Conservation (phyloP, 2,888 invertebrate genomes). For the Bombyx huttoni region DNA sequence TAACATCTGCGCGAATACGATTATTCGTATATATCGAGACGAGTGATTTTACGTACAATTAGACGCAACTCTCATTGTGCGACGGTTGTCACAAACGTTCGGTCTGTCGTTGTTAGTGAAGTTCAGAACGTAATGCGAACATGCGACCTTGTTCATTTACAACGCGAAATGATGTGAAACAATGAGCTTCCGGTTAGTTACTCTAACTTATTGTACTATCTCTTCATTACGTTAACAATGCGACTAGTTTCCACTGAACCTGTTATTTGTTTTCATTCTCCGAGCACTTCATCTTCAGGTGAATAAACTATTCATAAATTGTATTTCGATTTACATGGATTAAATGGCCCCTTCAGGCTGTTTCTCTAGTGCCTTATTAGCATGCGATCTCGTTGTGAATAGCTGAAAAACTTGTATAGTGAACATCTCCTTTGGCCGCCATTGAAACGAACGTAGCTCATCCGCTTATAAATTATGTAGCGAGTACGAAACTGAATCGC, state of each 20-base stretch:
- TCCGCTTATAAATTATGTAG: conserved; percentile 49
- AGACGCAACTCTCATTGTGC: conserved; percentile 10
- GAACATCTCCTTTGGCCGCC: conserved; percentile 27
- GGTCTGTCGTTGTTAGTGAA: conserved; percentile 1
- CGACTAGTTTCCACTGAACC: too few relatives aligned
- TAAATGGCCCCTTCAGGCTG: not conserved
- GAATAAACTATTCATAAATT: not conserved
- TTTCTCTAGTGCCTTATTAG: conserved; percentile 35
- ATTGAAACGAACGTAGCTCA: conserved; percentile 43
- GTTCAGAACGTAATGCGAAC: conserved; percentile 2
- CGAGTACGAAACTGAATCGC: conserved; percentile 30
- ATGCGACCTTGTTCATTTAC: not conserved
- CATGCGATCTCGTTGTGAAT: conserved; percentile 43
- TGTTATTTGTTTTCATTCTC: not conserved
- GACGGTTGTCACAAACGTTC: conserved; percentile 4
- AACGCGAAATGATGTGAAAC: not conserved
- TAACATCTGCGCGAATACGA: conserved; percentile 9
- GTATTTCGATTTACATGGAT: not conserved
- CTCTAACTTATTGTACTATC: not conserved
- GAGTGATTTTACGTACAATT: conserved; percentile 27
- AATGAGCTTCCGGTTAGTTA: not conserved
- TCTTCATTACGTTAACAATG: not conserved
- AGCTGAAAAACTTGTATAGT: conserved; percentile 39
- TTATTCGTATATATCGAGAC: conserved; percentile 11
- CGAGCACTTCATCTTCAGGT: not conserved